Percentiles rank a stretch among this genome's conserved stretches.
These are phyloP conservation scores for Psittacus erithacus DNA, from an alignment of 2,113 vertebrate genomes.

Conservation along the genomic window DNA sequence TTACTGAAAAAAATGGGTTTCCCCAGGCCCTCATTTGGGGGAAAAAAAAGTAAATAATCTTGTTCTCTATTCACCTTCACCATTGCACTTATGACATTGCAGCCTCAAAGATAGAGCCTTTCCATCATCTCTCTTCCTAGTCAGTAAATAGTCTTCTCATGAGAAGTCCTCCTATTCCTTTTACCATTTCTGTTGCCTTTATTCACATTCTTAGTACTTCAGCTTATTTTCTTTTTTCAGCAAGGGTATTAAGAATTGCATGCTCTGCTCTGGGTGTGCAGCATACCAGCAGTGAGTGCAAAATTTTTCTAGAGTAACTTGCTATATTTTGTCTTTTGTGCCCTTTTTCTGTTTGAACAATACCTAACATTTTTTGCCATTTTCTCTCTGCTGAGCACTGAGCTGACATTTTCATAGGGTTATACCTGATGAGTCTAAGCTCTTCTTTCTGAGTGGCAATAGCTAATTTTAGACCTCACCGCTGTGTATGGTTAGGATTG, in stretches of 20 bases:
- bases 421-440: not conserved
- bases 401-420: constrained; percentile 32
- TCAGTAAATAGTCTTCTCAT: not conserved
- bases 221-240: not conserved
- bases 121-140: not conserved
- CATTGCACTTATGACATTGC: not conserved
- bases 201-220: not conserved
- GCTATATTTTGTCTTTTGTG: not conserved
- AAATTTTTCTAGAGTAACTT: not conserved
- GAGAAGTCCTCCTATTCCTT: not conserved
- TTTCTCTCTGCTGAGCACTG: constrained; percentile 7
- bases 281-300: not conserved
- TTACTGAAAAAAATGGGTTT: not conserved
- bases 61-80: not conserved
- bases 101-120: not conserved
- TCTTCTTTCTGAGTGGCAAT: constrained; percentile 5
- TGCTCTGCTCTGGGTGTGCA: not conserved
- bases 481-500: not conserved
- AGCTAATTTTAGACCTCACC: constrained; percentile 16
- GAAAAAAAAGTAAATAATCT: not conserved
- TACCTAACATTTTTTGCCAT: not conserved
- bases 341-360: constrained; percentile 20
- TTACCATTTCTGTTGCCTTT: not conserved
- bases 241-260: not conserved
- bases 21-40: not conserved